A percentile compares a stretch with the other conserved stretches of the same genome.
phyloP scores from a whole-genome alignment of 1,140 invertebrate species.

The Paracyclopina nana region DNA sequence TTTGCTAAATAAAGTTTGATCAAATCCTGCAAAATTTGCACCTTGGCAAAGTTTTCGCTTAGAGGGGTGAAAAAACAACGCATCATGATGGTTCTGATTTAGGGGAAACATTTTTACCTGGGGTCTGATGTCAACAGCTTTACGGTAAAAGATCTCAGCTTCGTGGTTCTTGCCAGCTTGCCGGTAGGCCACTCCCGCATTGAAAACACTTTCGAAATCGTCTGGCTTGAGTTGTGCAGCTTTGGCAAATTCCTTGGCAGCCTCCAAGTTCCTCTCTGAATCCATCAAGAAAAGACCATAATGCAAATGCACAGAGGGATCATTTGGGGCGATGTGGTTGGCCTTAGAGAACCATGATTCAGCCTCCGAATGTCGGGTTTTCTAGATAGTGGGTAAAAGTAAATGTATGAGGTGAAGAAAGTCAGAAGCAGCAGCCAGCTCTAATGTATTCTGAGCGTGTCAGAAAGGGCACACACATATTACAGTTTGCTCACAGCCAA shows the following conservation, averaged over 20 bases:
- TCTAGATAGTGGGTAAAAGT: too few relatives aligned
- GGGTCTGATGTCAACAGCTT: constrained; percentile 20
- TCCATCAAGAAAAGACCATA: constrained; percentile 74
- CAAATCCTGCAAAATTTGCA: too few relatives aligned
- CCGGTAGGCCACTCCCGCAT: constrained; percentile 61
- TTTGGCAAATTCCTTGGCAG: constrained; percentile 50
- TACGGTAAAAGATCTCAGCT: constrained; percentile 63
- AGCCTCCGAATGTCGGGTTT: constrained; percentile 55
- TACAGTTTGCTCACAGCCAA: too few relatives aligned
- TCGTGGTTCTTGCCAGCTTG: constrained; percentile 49
- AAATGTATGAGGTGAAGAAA: too few relatives aligned
- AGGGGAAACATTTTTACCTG: constrained; percentile 1
- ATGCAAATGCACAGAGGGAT: constrained; percentile 59
- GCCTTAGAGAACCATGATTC: constrained; percentile 75
- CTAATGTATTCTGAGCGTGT: too few relatives aligned
- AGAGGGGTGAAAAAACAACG: neutral
- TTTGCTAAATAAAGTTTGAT: too few relatives aligned
- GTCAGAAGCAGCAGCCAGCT: too few relatives aligned
- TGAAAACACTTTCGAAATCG: constrained; percentile 61
- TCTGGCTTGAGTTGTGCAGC: constrained; percentile 50
- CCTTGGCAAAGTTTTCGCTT: too few relatives aligned
- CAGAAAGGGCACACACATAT: too few relatives aligned
- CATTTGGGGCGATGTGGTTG: constrained; percentile 52
- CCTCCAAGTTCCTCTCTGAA: constrained; percentile 49
- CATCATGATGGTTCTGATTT: neutral